phyloP scores from a whole-genome alignment of 2,888 invertebrate species.

The Myopa tessellatipennis region DNA sequence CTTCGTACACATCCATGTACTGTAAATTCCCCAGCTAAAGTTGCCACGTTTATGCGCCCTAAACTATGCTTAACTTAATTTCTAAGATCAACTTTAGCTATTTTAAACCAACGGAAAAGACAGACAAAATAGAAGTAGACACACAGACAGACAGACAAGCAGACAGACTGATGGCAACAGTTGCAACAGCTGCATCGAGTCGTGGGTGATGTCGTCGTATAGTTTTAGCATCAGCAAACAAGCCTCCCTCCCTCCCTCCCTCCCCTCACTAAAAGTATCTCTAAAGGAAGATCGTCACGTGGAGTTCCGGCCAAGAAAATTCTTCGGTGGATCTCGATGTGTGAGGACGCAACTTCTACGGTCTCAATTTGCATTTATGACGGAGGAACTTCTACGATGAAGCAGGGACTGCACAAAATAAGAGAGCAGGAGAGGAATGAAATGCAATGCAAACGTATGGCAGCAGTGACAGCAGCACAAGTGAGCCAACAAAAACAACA shows the following conservation, averaged over 20 bases:
- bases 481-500: not conserved
- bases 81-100: not conserved
- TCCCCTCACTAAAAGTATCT: no score
- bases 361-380: no score
- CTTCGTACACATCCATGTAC: not conserved
- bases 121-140: not conserved
- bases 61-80: conserved; percentile 1
- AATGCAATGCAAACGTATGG: not conserved
- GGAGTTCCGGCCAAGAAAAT: no score
- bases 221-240: no score
- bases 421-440: not conserved
- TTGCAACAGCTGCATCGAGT: no score
- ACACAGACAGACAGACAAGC: not conserved
- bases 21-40: not conserved
- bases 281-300: no score
- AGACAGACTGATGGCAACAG: not conserved
- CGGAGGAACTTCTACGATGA: no score
- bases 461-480: not conserved
- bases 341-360: no score
- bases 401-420: no score
- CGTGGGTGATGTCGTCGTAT: no score
- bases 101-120: not conserved
- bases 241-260: no score
- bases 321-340: no score
- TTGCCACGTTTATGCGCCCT: not conserved